Conservation (phyloP, 1,140 invertebrate genomes). For the Bombus turneri region DNA sequence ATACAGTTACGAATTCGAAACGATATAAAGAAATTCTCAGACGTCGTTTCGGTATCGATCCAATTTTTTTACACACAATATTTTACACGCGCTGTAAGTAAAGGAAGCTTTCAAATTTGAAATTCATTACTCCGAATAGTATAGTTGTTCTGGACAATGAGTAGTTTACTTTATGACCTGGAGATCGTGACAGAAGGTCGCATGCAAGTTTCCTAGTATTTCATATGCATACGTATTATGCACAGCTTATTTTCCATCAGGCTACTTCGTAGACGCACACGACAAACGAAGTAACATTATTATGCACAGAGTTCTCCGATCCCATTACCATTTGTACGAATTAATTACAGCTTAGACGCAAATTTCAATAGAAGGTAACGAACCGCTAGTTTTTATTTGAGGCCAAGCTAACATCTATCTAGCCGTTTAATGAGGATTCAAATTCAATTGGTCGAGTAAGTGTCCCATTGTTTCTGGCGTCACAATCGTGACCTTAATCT, state of each 20-base stretch:
- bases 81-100: neutral
- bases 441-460: neutral
- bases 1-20: neutral
- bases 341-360: neutral
- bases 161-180: neutral
- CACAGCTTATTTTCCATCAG: constrained; percentile 26
- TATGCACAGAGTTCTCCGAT: too few species aligned
- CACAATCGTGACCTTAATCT: constrained; percentile 13
- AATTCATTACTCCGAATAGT: neutral
- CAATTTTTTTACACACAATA: neutral
- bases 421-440: neutral
- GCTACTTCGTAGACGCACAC: neutral
- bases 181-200: constrained; percentile 51
- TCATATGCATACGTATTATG: neutral
- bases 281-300: neutral
- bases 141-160: neutral
- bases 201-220: constrained; percentile 36
- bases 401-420: too few species aligned
- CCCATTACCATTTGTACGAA: neutral
- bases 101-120: neutral
- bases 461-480: constrained; percentile 22
- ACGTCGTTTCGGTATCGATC: neutral
- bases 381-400: neutral
- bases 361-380: neutral
- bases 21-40: neutral